These are phyloP conservation scores for Leptosomus discolor DNA, from an alignment of 2,113 vertebrate species.

Conservation along the genomic window DNA sequence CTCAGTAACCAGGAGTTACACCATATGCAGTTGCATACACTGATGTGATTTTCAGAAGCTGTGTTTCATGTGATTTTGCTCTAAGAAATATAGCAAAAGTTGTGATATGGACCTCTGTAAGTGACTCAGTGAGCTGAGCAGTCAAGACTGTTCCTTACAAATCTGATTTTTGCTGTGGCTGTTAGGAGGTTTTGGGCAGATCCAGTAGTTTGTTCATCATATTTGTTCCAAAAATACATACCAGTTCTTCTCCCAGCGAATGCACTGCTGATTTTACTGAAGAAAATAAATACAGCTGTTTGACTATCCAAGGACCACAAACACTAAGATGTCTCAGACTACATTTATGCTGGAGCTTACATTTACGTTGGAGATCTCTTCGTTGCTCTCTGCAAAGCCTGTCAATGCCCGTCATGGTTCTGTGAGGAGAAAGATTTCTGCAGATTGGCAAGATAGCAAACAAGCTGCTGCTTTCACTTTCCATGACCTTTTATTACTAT, in stretches of 20 bases:
- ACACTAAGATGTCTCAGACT: not conserved
- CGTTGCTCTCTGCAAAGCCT: not conserved
- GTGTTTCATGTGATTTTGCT: not conserved
- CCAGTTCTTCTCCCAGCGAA: not conserved
- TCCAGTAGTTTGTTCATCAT: not conserved
- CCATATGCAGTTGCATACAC: not conserved
- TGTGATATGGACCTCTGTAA: not conserved
- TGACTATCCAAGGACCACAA: not conserved
- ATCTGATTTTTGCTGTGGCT: not conserved
- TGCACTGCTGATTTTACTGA: not conserved
- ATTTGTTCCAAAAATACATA: not conserved
- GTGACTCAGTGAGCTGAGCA: not conserved
- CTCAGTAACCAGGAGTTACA: not conserved
- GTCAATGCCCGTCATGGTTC: not conserved
- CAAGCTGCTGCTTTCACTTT: not conserved
- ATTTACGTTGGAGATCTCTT: not conserved
- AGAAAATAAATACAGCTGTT: not conserved
- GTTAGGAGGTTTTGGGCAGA: not conserved
- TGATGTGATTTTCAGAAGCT: not conserved
- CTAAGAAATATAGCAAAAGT: not conserved
- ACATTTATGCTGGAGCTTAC: not conserved
- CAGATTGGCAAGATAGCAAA: not conserved
- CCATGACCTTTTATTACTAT: not conserved
- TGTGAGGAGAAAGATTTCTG: not conserved
- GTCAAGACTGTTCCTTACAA: not conserved